A percentile compares a stretch with the other conserved stretches of the same genome.
phyloP scores from a whole-genome alignment of 1,140 invertebrate species.

The Pantala flavescens region DNA sequence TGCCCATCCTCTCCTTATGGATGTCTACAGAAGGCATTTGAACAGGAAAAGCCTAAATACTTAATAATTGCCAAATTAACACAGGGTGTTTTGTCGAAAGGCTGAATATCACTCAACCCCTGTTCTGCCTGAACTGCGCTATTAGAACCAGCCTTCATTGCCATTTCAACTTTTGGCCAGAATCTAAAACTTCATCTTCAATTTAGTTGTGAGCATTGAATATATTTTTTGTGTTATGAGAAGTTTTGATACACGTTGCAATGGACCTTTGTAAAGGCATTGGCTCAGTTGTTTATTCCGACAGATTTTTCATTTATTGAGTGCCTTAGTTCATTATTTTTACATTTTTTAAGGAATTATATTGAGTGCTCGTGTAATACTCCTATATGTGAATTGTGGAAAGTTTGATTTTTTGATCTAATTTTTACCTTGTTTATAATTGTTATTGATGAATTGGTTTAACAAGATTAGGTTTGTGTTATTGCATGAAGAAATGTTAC shows the following conservation, averaged over 20 bases:
- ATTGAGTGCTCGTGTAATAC: background rate
- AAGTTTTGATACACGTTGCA: background rate
- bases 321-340: background rate
- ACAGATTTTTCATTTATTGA: background rate
- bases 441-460: background rate
- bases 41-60: background rate
- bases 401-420: background rate
- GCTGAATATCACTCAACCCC: background rate
- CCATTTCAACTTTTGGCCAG: background rate
- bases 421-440: background rate
- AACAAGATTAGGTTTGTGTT: background rate
- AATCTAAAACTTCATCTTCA: background rate
- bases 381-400: background rate
- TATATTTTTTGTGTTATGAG: slow-evolving; percentile 10
- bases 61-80: background rate
- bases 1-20: background rate
- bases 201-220: background rate
- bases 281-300: background rate
- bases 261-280: background rate
- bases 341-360: background rate
- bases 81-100: background rate
- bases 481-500: background rate
- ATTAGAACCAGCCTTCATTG: background rate
- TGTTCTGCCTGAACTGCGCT: background rate
- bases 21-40: background rate